These are phyloP conservation scores for Eretmochelys imbricata DNA, from an alignment of 2,113 vertebrate genomes.

Conservation along the genomic window DNA sequence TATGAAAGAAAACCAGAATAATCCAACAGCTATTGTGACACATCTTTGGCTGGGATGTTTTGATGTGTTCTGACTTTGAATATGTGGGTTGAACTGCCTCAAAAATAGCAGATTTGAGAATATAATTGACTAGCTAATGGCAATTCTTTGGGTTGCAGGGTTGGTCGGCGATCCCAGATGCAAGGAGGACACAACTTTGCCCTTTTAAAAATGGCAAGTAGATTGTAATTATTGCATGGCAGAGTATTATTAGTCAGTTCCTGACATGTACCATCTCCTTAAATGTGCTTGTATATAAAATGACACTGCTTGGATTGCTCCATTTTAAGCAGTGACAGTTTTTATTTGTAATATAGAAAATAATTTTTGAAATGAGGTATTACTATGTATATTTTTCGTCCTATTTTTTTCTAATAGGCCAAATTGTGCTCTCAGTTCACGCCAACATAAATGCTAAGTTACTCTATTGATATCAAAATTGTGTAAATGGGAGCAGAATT, in stretches of 20 bases:
- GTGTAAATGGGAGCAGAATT: neutral
- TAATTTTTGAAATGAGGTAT: neutral
- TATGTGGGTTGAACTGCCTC: neutral
- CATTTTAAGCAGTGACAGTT: neutral
- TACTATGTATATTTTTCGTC: neutral
- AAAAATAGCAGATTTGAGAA: neutral
- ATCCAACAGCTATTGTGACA: neutral
- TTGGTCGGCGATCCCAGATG: conserved; percentile 86
- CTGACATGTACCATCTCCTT: neutral
- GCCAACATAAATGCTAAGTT: neutral
- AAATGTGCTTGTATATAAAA: neutral
- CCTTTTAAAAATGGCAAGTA: conserved; percentile 89
- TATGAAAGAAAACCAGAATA: neutral
- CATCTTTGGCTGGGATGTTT: neutral
- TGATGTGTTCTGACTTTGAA: neutral
- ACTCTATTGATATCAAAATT: neutral
- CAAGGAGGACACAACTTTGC: conserved; percentile 85
- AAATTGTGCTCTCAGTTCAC: neutral
- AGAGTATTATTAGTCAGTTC: neutral
- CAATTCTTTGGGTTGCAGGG: conserved; percentile 74
- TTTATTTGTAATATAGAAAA: conserved; percentile 2
- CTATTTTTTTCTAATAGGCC: neutral
- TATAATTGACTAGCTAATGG: conserved; percentile 1
- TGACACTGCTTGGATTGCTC: neutral
- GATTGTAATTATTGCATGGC: neutral